Conservation (phyloP, 2,888 invertebrate genomes). For the Ornithoptera priamus region DNA sequence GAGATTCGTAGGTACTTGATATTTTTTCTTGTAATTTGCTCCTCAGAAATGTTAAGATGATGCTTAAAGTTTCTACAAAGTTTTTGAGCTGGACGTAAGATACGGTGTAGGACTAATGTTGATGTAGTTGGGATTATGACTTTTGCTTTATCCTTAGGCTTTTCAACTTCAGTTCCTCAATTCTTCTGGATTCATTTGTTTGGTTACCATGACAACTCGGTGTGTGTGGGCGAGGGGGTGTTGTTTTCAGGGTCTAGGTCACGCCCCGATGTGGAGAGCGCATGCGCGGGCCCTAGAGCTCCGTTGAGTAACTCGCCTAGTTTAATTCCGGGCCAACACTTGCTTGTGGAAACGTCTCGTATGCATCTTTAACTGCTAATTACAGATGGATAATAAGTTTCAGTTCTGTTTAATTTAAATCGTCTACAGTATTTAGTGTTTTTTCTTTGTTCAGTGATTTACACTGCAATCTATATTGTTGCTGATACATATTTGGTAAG, state of each 20-base stretch:
- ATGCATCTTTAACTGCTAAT: constrained; percentile 28
- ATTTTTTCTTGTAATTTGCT: constrained; percentile 42
- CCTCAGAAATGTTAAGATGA: not conserved
- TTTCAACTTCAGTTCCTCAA: constrained; percentile 32
- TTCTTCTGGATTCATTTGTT: constrained; percentile 45
- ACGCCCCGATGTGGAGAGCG: constrained; percentile 67
- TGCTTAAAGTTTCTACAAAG: not conserved
- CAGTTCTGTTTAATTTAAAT: not conserved
- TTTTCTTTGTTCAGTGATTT: not conserved
- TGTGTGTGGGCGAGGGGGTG: constrained; percentile 71
- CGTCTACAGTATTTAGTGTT: not conserved
- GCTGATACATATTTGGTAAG: constrained; percentile 7
- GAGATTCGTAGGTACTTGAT: constrained; percentile 48
- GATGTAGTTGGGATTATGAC: not conserved
- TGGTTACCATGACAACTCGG: constrained; percentile 62
- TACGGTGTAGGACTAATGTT: not conserved
- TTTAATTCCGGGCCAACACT: constrained; percentile 56
- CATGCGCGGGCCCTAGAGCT: constrained; percentile 60
- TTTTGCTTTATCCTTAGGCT: not conserved
- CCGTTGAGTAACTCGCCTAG: constrained; percentile 49
- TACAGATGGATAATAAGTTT: constrained; percentile 8
- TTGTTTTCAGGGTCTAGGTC: constrained; percentile 79
- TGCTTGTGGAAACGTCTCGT: constrained; percentile 46
- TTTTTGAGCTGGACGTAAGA: not conserved
- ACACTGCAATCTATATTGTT: not conserved